Percentiles rank a stretch among this genome's conserved stretches.
These are phyloP conservation scores for Paramisgurnus dabryanus DNA, from an alignment of 2,113 vertebrate species.

Conservation along the genomic window DNA sequence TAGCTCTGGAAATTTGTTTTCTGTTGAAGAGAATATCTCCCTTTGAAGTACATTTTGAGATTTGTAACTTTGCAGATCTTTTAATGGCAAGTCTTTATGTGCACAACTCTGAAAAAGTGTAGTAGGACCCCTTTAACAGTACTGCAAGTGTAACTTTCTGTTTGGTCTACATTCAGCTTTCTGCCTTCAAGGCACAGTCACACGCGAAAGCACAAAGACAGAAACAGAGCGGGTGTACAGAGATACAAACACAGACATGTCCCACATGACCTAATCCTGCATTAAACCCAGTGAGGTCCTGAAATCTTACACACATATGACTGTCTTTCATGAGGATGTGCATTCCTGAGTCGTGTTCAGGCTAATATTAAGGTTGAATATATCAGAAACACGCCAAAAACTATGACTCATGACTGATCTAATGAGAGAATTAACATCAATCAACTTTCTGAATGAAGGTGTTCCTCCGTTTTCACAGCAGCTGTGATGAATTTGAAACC, in stretches of 20 bases:
- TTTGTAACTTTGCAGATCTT: too few species aligned
- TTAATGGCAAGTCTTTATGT: too few species aligned
- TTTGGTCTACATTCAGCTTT: slow-evolving; percentile 57
- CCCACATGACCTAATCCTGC: not conserved
- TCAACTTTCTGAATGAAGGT: not conserved
- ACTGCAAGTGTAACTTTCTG: slow-evolving; percentile 47
- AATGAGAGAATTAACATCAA: not conserved
- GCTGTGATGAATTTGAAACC: not conserved
- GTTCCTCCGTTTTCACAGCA: not conserved
- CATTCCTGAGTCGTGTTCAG: slow-evolving; percentile 22
- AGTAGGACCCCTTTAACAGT: not conserved
- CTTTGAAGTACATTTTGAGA: too few species aligned
- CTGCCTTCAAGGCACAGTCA: slow-evolving; percentile 18
- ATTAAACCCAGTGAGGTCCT: slow-evolving; percentile 6
- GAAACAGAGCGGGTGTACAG: slow-evolving; percentile 42
- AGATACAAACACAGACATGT: slow-evolving; percentile 30
- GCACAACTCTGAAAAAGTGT: too few species aligned
- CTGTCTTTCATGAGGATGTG: not conserved
- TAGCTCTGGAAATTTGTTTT: too few species aligned
- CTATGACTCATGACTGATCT: not conserved
- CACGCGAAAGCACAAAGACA: slow-evolving; percentile 38
- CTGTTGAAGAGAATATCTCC: too few species aligned
- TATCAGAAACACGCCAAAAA: not conserved
- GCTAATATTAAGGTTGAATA: not conserved
- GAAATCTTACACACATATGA: not conserved